A percentile compares a stretch with the other conserved stretches of the same genome.
Conservation (phyloP, 2,113 vertebrate genomes). For the Gallinago paraguaiae region DNA sequence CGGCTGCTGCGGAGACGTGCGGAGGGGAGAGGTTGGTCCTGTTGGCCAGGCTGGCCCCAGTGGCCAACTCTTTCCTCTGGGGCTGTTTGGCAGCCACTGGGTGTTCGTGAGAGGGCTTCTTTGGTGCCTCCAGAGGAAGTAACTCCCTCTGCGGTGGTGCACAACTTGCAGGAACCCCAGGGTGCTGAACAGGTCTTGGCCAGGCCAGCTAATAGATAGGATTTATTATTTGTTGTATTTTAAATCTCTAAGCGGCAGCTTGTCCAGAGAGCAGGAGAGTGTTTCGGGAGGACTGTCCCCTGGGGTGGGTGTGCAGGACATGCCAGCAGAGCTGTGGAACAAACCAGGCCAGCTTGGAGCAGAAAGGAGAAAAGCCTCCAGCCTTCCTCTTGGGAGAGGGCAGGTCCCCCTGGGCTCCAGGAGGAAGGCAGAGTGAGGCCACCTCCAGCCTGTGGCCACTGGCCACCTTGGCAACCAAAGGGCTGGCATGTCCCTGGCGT, state of each 20-base stretch:
- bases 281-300: neutral
- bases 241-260: constrained; percentile 21
- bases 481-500: neutral
- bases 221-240: constrained; percentile 32
- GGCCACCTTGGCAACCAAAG: neutral
- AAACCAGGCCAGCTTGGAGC: neutral
- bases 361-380: neutral
- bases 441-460: neutral
- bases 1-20: neutral
- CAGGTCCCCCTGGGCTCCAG: neutral
- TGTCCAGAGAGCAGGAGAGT: neutral
- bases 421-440: neutral
- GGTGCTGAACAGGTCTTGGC: constrained; percentile 51
- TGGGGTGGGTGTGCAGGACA: neutral
- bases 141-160: neutral
- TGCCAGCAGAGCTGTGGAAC: neutral
- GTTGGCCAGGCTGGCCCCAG: neutral
- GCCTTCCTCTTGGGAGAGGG: neutral
- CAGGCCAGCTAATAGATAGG: constrained; percentile 9
- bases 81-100: neutral
- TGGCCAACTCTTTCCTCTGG: neutral
- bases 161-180: neutral
- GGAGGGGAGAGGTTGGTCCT: neutral
- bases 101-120: neutral
- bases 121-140: neutral